Evolutionary conservation across 2,797 vertebrate species (phyloP), one percentile per base, ranked within the genome.

Genomic region (Heteromormyrus szaboi): DNA sequence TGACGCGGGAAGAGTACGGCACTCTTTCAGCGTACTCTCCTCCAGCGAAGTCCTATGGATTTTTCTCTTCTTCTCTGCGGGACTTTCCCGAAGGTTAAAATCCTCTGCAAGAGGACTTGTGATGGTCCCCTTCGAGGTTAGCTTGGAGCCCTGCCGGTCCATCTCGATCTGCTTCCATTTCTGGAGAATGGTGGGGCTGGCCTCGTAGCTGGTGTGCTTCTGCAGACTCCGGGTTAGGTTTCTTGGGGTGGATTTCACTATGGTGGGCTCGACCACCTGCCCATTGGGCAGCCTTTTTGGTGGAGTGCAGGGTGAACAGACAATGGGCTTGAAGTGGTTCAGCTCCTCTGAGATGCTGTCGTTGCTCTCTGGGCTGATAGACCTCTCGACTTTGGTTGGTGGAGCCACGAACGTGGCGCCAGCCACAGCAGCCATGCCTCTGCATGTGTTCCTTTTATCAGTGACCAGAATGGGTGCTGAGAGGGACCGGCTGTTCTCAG

Each of bases 261-360:
- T 96, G 90, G 97, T 94, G 22, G 98, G 97, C 89, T 97, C 97
- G 25, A 98, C 89, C 12, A 99, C 95, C 0, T 96, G 94, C 3
- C 98, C 98, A 0, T 99, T 98, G 0, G 98, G 96, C 0, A 99
- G 96, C 29, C 97, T 96, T 85, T 98, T 99, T 0, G 98, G 98
- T 0, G 98, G 98, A 0, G 98, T 99, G 92, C 98, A 99, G 0
- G 98, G 98, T 0, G 98, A 99, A 91, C 98, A 99, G 65, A 99
- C 98, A 0, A 99, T 99, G 33, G 98, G 98, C 76, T 99, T 99
- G 92, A 99, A 99, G 93, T 99, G 98, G 92, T 99, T 99, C 85
- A 99, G 96, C 88, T 99, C 98, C 90, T 98, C 98, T 0, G 98
- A 99, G 93, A 99, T 99, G 95, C 98, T 99, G 94, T 99, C 98